These are phyloP conservation scores for Gambelia wislizenii DNA, from an alignment of 2,797 vertebrate species.

Conservation along the genomic window DNA sequence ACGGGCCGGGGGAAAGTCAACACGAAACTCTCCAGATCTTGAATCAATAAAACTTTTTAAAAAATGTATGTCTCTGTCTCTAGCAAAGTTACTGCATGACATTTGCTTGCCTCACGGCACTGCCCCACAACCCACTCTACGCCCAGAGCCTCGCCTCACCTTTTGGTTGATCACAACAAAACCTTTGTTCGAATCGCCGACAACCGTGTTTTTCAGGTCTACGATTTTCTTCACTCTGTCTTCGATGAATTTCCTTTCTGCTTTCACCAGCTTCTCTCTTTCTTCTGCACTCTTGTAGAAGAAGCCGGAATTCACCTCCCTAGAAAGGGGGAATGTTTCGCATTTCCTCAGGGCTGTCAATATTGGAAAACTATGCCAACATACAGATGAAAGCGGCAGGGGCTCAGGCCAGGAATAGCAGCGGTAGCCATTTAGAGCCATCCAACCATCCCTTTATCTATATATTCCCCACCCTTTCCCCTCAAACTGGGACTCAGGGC, in stretches of 20 bases:
- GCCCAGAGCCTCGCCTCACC: constrained; percentile 79
- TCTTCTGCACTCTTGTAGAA: constrained; percentile 98
- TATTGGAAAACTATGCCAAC: too few relatives aligned
- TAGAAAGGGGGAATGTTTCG: constrained; percentile 44
- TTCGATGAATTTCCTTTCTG: constrained; percentile 97
- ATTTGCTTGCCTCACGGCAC: not conserved
- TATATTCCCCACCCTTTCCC: too few relatives aligned
- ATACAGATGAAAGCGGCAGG: not conserved
- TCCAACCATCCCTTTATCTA: too few relatives aligned
- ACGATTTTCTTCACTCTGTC: constrained; percentile 95
- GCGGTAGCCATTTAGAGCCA: too few relatives aligned
- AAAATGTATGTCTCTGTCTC: not conserved
- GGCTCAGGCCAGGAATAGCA: not conserved
- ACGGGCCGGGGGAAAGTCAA: not conserved
- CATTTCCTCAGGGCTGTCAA: not conserved
- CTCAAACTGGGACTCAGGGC: too few relatives aligned
- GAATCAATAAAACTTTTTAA: not conserved
- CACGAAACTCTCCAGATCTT: not conserved
- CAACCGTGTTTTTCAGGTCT: constrained; percentile 90
- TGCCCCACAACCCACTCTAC: not conserved
- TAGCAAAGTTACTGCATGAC: too few relatives aligned
- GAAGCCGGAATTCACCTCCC: constrained; percentile 97
- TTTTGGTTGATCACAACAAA: constrained; percentile 98
- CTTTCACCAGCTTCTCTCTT: constrained; percentile 94
- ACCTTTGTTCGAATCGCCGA: constrained; percentile 88